phyloP scores from a whole-genome alignment of 2,113 vertebrate species.

The Mormyrus iriodes region DNA sequence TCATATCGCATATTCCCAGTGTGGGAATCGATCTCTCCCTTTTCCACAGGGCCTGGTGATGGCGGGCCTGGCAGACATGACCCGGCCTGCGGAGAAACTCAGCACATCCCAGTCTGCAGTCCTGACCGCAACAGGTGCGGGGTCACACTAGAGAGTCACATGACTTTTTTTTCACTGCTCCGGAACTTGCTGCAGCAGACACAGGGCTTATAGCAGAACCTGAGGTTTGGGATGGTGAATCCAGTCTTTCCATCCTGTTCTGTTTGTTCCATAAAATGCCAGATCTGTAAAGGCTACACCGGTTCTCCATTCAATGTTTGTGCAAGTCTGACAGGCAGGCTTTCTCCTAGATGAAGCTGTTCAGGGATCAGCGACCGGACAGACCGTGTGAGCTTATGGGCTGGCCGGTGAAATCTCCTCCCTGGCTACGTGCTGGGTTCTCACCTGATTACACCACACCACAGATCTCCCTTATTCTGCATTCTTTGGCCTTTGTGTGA shows the following conservation, averaged over 20 bases:
- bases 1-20: background rate
- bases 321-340: background rate
- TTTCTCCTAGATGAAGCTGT: background rate
- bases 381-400: background rate
- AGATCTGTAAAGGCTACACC: background rate
- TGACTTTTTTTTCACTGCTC: background rate
- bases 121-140: constrained; percentile 73
- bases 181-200: background rate
- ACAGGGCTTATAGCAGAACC: background rate
- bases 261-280: background rate
- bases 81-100: constrained; percentile 79
- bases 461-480: background rate
- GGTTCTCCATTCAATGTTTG: background rate
- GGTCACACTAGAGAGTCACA: too few species aligned
- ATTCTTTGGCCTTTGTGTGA: background rate
- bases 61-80: constrained; percentile 79
- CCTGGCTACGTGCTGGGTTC: background rate
- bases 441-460: background rate
- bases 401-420: background rate
- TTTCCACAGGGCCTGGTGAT: constrained; percentile 67
- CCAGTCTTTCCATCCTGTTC: background rate
- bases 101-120: constrained; percentile 77
- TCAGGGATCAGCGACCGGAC: background rate
- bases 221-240: background rate
- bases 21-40: background rate